Conservation (phyloP, 1,140 invertebrate species). For the Arion vulgaris region DNA sequence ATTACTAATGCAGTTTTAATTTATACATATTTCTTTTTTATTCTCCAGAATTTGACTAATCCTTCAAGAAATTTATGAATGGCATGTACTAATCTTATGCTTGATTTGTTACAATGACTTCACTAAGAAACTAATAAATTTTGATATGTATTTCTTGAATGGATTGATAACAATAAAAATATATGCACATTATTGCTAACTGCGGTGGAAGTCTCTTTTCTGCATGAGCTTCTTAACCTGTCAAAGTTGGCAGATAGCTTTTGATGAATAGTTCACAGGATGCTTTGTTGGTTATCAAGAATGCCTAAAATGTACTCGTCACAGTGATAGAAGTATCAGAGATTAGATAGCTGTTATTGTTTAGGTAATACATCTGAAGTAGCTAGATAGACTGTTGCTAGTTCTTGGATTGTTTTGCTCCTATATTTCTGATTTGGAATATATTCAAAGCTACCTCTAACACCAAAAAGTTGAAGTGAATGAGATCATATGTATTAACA, state of each 20-base stretch:
- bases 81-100: not conserved
- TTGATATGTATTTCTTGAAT: not conserved
- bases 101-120: not conserved
- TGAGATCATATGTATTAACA: not conserved
- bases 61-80: slow-evolving; percentile 1
- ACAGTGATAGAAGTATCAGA: not conserved
- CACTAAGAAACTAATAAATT: not conserved
- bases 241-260: not conserved
- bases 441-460: too few relatives aligned
- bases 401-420: too few relatives aligned
- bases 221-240: not conserved
- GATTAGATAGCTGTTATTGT: not conserved
- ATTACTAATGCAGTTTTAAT: not conserved
- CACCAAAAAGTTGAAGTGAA: not conserved
- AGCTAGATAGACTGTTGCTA: not conserved
- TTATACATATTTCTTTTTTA: not conserved
- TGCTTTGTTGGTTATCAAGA: not conserved
- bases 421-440: too few relatives aligned
- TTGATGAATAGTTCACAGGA: not conserved
- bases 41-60: slow-evolving; percentile 5
- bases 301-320: not conserved
- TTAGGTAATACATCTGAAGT: not conserved
- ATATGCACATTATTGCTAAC: not conserved
- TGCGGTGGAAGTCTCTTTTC: not conserved
- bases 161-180: not conserved